Base-by-base conservation (phyloP, 2,888 invertebrate genomes). In the Eucera pruinosa region DNA sequence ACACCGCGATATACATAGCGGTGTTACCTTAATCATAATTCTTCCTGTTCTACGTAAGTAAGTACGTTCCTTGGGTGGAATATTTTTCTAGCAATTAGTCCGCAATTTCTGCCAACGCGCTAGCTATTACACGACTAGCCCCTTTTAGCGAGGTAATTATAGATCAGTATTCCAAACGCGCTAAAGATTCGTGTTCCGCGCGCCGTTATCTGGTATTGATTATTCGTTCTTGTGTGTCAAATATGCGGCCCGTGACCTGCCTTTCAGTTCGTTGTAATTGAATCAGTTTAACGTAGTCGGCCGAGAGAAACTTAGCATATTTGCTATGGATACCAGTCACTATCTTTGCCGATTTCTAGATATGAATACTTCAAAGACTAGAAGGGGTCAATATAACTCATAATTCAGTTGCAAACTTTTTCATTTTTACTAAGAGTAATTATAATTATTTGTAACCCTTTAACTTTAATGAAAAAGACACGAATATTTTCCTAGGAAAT, bases 221-320 rank as follows among this genome's bases (percentile, higher is more conserved):
- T 80, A 84, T 74, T 83, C 70, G 58, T 70, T 72, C 67, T 68
- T 79, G 64, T 79, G 64, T 62, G 64, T 80, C 70, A 71, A 82
- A 78, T 79, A 82, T 70, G 72, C 74, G 64, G 55, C 45, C 58
- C 62, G 71, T 60, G 60, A 66, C 66, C 66, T 48, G 73, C 72
- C 81, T 76, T 78, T 79, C 83, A 60, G 43, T 66, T 65, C 66
- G 81, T 84, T 81, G 74, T 80, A 78, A 82, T 84, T 77, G 83
- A 84, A 84, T 83, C 80, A 77, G 80, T 80, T 80, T 70, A 71
- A 76, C 54, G 61, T 68, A 65, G 54, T 27, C 61, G 20, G 52
- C 60, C 45, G 43, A 69, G 27, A 52, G n/a, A 43, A 54, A 13
- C 25, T 13, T 15, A 15, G 15, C 45, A 36, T 45, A 3, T 20